Base-by-base conservation (phyloP, 64 coral and sea anemone species). In the Cladopsammia gracilis region DNA sequence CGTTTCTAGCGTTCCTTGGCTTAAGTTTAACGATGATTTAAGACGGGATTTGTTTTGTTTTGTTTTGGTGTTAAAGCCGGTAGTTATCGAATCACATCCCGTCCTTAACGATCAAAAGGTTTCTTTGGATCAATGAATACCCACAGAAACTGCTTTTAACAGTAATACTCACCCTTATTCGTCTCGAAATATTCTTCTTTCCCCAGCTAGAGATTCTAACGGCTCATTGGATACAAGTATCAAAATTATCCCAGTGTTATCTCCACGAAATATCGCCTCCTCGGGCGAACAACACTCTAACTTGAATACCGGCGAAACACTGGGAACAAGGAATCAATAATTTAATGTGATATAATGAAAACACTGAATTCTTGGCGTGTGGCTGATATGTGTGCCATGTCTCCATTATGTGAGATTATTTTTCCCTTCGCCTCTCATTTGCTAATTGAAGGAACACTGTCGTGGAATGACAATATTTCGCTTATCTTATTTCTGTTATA, bases 311-410 rank as follows among this genome's bases (percentile, higher is more conserved):
- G 13, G 80, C 62, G 20, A 84, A 48, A 82, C 57, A 12, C 25
- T 13, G 60, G 58, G 20, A 64, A 84, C 80, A 68, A 67, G 20
- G 45, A 67, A 84, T 84, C 48, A 84, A 84, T 84, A 23, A 84
- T 84, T 67, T 12, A 84, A 11, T 12, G 60, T 5, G 44, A 16
- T 50, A 5, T 51, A 66, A 66, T 14, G 22, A 50, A 49, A 84
- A 66, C 45, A 10, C 45, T 20, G 16, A n/a, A 44, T 48, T 46
- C 15, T 11, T 18, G 62, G 45, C 62, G 34, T 34, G 34, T 34
- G 34, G 34, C 34, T 34, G 34, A 34, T 34, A 34, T 34, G 34
- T 34, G 34, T 34, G 2, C 34, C 34, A 34, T 56, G 53, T 56
- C 53, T 12, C 7, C 12, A 56, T 56, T 56, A 10, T 56, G 4